These are phyloP conservation scores for Chrysoperla carnea DNA, from an alignment of 1,140 invertebrate species.

Conservation along the genomic window DNA sequence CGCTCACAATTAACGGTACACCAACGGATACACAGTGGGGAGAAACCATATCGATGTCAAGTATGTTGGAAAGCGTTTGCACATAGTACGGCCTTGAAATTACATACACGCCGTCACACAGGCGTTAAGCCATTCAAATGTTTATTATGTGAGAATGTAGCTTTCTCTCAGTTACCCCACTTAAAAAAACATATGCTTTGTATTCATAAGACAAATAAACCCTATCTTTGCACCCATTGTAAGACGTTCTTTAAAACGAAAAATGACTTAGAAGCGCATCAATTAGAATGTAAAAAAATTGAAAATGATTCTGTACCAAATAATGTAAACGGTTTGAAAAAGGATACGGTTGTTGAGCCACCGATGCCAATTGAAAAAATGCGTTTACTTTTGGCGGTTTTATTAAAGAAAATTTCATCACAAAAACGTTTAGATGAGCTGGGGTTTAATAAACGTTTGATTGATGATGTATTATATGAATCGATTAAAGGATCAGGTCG, in stretches of 20 bases:
- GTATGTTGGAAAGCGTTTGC: conserved; percentile 67
- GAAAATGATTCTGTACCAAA: conserved; percentile 11
- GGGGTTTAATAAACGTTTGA: conserved; percentile 63
- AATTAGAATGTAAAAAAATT: conserved; percentile 25
- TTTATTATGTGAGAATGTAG: conserved; percentile 42
- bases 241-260: conserved; percentile 60
- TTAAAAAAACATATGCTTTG: conserved; percentile 68
- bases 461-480: conserved; percentile 64
- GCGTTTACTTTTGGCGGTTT: conserved; percentile 54
- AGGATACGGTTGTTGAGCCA: conserved; percentile 23
- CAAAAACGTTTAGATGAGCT: conserved; percentile 52
- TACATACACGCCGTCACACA: conserved; percentile 58
- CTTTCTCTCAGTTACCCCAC: conserved; percentile 60
- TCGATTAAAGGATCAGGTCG: conserved; percentile 56
- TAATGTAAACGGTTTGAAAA: conserved; percentile 16
- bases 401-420: conserved; percentile 66
- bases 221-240: conserved; percentile 52
- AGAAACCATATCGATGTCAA: conserved; percentile 60
- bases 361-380: conserved; percentile 53
- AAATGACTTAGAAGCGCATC: conserved; percentile 44
- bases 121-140: conserved; percentile 73
- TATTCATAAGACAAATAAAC: conserved; percentile 54
- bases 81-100: conserved; percentile 65
- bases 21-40: conserved; percentile 75
- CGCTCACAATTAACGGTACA: conserved; percentile 88